These are phyloP conservation scores for Euura lappo DNA, from an alignment of 1,140 invertebrate genomes.

Conservation along the genomic window DNA sequence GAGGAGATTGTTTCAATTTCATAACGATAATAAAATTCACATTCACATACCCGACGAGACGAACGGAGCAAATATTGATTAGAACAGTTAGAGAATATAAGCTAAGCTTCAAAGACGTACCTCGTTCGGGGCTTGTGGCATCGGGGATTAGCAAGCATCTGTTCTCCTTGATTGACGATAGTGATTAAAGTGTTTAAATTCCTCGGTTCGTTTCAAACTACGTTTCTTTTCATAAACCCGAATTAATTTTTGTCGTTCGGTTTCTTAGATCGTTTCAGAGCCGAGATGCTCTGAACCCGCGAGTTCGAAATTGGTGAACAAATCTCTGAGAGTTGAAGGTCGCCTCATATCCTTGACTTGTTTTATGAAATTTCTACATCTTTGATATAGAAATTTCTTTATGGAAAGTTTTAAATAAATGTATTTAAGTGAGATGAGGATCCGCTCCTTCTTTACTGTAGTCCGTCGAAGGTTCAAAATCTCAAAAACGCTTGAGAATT, in stretches of 20 bases:
- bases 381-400: too few relatives aligned
- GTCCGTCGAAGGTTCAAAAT: too few relatives aligned
- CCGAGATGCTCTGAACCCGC: too few relatives aligned
- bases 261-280: too few relatives aligned
- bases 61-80: background rate
- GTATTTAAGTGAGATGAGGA: too few relatives aligned
- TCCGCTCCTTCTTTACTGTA: too few relatives aligned
- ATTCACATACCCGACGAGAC: background rate
- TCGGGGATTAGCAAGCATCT: conserved; percentile 52
- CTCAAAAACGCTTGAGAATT: too few relatives aligned
- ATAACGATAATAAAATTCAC: conserved; percentile 5
- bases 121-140: conserved; percentile 56
- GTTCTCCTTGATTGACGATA: conserved; percentile 51
- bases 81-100: conserved; percentile 42
- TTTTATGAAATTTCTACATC: too few relatives aligned
- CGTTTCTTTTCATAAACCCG: background rate
- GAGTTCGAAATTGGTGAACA: too few relatives aligned
- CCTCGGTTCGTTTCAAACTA: conserved; percentile 9
- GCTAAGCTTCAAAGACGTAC: conserved; percentile 58
- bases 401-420: too few relatives aligned
- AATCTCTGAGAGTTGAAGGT: too few relatives aligned
- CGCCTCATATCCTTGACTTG: too few relatives aligned
- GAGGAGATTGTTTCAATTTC: background rate
- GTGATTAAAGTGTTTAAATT: conserved; percentile 38
- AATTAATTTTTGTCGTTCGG: background rate